Evolutionary conservation across 2,113 vertebrate species (phyloP).

Genomic region (Macaca nemestrina): DNA sequence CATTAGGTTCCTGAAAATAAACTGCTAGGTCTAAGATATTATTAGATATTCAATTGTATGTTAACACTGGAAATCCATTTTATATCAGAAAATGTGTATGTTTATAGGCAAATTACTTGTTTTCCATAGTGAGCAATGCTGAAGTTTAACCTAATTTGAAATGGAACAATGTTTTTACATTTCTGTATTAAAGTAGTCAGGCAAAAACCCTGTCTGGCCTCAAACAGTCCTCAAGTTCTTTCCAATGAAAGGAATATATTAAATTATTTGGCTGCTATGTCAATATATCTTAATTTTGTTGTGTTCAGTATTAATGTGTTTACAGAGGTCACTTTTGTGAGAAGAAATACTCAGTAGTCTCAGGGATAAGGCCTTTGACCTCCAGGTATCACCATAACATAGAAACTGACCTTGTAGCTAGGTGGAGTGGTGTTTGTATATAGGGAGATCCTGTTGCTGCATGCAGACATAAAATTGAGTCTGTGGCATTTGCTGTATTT

Average conservation of each 20-base stretch:
- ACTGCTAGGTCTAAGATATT: not conserved
- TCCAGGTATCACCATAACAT: not conserved
- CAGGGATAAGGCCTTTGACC: not conserved
- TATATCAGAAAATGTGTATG: not conserved
- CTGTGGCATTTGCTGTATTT: not conserved
- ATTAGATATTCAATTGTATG: not conserved
- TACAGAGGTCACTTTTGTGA: not conserved
- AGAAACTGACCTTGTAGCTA: not conserved
- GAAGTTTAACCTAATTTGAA: slow-evolving; percentile 3
- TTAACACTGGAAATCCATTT: not conserved
- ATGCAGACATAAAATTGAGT: not conserved
- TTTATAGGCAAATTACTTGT: not conserved
- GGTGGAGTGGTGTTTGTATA: not conserved
- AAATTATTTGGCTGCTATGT: not conserved
- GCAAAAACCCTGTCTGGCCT: not conserved
- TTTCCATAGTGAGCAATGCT: not conserved
- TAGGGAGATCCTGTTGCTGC: not conserved
- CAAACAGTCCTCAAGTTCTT: not conserved
- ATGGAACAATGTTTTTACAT: not conserved
- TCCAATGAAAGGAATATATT: not conserved
- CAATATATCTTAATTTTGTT: slow-evolving; percentile 4
- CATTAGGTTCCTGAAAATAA: not conserved
- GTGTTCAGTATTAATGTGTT: not conserved
- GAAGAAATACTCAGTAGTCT: not conserved
- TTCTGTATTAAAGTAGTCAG: not conserved